Evolutionary conservation across 2,113 vertebrate species (phyloP).

Genomic region (Dasyurus viverrinus): DNA sequence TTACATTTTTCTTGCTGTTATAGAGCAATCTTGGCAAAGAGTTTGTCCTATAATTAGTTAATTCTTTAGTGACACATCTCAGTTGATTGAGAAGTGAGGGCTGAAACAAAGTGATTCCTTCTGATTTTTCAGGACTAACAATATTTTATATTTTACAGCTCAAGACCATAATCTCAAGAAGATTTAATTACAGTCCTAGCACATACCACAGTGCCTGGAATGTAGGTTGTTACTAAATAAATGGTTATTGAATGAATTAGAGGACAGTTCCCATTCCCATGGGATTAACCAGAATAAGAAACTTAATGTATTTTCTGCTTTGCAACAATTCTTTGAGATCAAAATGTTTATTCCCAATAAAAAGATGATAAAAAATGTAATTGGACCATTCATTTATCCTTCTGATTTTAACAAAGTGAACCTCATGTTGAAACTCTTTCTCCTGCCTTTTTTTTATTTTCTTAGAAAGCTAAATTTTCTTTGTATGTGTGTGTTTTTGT

Average conservation of each 20-base stretch:
- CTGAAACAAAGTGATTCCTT: conserved; percentile 21
- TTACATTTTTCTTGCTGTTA: conserved; percentile 32
- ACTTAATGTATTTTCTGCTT: background rate
- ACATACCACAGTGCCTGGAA: background rate
- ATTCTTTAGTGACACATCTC: conserved; percentile 27
- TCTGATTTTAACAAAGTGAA: no score
- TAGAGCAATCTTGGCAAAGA: background rate
- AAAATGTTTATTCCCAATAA: background rate
- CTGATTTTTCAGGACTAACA: conserved; percentile 49
- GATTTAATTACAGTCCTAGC: background rate
- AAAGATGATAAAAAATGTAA: conserved; percentile 1
- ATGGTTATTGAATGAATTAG: background rate
- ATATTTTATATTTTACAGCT: conserved; percentile 47
- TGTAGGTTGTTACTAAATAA: background rate
- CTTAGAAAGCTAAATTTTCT: no score
- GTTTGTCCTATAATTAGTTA: conserved; percentile 41
- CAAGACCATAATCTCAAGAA: conserved; percentile 17
- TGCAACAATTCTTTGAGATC: conserved; percentile 1
- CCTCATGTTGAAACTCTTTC: no score
- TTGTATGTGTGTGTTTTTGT: no score
- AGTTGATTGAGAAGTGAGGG: conserved; percentile 33
- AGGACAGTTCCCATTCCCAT: background rate
- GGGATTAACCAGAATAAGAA: conserved; percentile 44
- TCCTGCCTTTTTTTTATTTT: no score
- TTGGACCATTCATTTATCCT: no score